Conservation (phyloP, 2,888 invertebrate genomes). For the Diaprepes abbreviatus region DNA sequence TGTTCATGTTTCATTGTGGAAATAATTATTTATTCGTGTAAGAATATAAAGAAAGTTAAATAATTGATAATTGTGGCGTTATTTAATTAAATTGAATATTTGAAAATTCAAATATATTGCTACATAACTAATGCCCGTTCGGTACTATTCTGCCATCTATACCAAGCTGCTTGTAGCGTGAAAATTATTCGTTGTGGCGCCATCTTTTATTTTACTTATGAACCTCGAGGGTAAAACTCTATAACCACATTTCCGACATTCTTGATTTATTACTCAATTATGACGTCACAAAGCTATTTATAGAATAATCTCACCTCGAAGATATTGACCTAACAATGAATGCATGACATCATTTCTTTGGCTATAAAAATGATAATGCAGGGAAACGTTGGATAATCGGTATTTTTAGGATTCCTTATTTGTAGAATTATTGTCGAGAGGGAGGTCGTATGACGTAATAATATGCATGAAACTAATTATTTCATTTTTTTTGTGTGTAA, state of each 20-base stretch:
- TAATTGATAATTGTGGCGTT: too few relatives aligned
- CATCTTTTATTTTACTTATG: not conserved
- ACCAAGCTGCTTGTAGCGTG: too few relatives aligned
- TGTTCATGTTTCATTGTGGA: too few relatives aligned
- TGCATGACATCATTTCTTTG: constrained; percentile 30
- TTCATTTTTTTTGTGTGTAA: too few relatives aligned
- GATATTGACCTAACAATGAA: constrained; percentile 35
- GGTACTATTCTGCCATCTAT: too few relatives aligned
- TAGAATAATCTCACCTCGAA: constrained; percentile 28
- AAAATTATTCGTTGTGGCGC: not conserved
- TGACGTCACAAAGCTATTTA: constrained; percentile 22
- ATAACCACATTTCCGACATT: not conserved
- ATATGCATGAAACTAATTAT: not conserved
- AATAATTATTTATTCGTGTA: too few relatives aligned
- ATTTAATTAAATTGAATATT: too few relatives aligned
- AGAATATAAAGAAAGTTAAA: too few relatives aligned
- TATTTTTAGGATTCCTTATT: constrained; percentile 28
- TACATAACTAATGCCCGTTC: too few relatives aligned
- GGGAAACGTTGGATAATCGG: constrained; percentile 22
- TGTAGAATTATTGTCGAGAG: not conserved
- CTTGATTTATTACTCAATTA: constrained; percentile 13
- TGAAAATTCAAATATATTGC: too few relatives aligned
- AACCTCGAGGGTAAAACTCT: not conserved
- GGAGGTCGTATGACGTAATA: constrained; percentile 15
- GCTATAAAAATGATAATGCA: constrained; percentile 27